phyloP scores from a whole-genome alignment of 2,797 vertebrate species.

The Botia almorhae region DNA sequence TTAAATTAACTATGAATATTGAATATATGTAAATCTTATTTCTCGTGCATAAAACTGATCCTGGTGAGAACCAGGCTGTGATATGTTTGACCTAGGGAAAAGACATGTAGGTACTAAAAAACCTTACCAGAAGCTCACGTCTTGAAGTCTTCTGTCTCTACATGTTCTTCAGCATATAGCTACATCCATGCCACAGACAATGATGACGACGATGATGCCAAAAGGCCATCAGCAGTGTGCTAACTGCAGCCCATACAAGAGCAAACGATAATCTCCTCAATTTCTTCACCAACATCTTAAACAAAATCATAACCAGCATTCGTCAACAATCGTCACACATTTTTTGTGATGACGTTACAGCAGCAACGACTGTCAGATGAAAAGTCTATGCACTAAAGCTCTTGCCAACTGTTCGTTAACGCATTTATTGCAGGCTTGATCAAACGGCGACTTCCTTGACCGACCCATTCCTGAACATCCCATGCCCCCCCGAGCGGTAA shows the following conservation, averaged over 20 bases:
- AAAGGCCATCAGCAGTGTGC: background rate
- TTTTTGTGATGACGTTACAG: background rate
- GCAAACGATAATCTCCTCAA: background rate
- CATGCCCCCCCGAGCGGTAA: constrained; percentile 29
- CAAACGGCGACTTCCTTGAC: constrained; percentile 50
- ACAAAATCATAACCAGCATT: constrained; percentile 11
- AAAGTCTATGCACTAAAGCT: constrained; percentile 8
- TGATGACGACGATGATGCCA: background rate
- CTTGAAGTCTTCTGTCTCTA: background rate
- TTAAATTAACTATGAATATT: background rate
- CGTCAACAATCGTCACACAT: constrained; percentile 16
- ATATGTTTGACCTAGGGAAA: background rate
- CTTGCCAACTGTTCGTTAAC: constrained; percentile 21
- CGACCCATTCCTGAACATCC: constrained; percentile 44
- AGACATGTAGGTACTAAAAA: background rate
- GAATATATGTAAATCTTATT: background rate
- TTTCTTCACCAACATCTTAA: background rate
- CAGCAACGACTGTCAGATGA: constrained; percentile 5
- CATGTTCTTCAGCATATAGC: background rate
- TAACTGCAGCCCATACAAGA: constrained; percentile 8
- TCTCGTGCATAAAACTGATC: background rate
- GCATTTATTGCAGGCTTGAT: constrained; percentile 25
- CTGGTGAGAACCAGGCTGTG: background rate
- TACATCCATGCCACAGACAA: background rate
- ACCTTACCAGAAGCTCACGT: background rate